A percentile compares a stretch with the other conserved stretches of the same genome.
phyloP scores from a whole-genome alignment of 2,888 invertebrate species.

The Philonicus albiceps region DNA sequence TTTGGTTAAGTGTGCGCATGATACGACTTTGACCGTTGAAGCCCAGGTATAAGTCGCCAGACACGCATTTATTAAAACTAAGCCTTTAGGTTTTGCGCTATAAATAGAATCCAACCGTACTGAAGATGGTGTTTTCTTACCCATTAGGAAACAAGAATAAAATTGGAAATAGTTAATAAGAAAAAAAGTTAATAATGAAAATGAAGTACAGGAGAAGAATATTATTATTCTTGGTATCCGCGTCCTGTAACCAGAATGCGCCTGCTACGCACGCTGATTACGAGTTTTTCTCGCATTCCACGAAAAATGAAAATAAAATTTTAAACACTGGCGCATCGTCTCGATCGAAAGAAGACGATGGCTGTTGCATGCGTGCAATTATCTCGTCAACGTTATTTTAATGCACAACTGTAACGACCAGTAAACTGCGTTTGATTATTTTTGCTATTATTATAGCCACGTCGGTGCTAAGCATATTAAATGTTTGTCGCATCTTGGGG shows the following conservation, averaged over 20 bases:
- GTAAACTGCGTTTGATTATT: slow-evolving; percentile 39
- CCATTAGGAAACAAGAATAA: slow-evolving; percentile 45
- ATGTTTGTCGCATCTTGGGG: slow-evolving; percentile 19
- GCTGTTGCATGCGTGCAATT: background rate
- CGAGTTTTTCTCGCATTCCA: slow-evolving; percentile 36
- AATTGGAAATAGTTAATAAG: slow-evolving; percentile 44
- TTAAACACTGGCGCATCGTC: background rate
- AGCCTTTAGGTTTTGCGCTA: slow-evolving; percentile 45
- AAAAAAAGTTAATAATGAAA: slow-evolving; percentile 42
- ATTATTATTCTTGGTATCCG: slow-evolving; percentile 38
- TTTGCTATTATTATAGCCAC: slow-evolving; percentile 26
- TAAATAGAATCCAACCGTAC: slow-evolving; percentile 42
- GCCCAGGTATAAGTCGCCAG: slow-evolving; percentile 32
- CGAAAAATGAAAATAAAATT: slow-evolving; percentile 37
- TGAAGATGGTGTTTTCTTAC: slow-evolving; percentile 29
- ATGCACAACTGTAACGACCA: slow-evolving; percentile 31
- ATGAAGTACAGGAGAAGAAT: slow-evolving; percentile 40
- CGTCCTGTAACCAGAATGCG: slow-evolving; percentile 10
- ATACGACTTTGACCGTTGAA: background rate
- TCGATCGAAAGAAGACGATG: background rate
- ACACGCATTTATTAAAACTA: slow-evolving; percentile 47
- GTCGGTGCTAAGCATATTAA: slow-evolving; percentile 28
- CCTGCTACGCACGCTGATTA: slow-evolving; percentile 11
- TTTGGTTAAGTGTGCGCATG: background rate
- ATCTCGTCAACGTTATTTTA: slow-evolving; percentile 34